These are phyloP conservation scores for Xenopus petersii DNA, from an alignment of 2,797 vertebrate genomes.

Conservation along the genomic window DNA sequence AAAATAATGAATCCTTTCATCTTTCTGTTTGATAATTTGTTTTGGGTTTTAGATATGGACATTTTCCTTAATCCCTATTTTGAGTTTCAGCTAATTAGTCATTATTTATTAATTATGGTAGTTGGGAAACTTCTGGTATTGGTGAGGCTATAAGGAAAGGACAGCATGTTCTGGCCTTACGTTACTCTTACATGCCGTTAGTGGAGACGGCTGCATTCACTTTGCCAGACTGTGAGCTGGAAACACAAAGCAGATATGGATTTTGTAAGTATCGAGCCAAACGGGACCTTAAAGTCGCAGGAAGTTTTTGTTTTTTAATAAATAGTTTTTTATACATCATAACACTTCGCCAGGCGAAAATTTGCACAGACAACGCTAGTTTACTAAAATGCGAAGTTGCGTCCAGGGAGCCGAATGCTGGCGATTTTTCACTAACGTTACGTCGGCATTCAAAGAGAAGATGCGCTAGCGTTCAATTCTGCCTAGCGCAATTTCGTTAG, in stretches of 20 bases:
- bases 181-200: constrained; percentile 18
- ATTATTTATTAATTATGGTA: constrained; percentile 39
- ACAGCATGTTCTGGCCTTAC: constrained; percentile 29
- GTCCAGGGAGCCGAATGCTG: too few relatives aligned
- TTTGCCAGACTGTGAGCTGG: constrained; percentile 23
- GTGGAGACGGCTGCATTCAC: constrained; percentile 10
- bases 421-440: too few relatives aligned
- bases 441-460: too few relatives aligned
- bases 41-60: neutral
- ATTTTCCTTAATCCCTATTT: constrained; percentile 20
- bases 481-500: too few relatives aligned
- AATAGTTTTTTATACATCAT: too few relatives aligned
- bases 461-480: too few relatives aligned
- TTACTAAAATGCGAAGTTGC: too few relatives aligned
- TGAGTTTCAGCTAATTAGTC: constrained; percentile 40
- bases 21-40: neutral
- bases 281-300: constrained; percentile 18
- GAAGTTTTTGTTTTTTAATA: too few relatives aligned
- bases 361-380: too few relatives aligned
- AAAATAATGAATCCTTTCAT: neutral
- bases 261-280: constrained; percentile 4
- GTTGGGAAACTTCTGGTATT: constrained; percentile 30
- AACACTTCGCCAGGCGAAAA: too few relatives aligned
- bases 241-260: constrained; percentile 28
- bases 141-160: constrained; percentile 20